Percentiles rank a stretch among this genome's conserved stretches.
Evolutionary conservation across 2,797 vertebrate genomes (phyloP).

Genomic region (Catharus ustulatus): DNA sequence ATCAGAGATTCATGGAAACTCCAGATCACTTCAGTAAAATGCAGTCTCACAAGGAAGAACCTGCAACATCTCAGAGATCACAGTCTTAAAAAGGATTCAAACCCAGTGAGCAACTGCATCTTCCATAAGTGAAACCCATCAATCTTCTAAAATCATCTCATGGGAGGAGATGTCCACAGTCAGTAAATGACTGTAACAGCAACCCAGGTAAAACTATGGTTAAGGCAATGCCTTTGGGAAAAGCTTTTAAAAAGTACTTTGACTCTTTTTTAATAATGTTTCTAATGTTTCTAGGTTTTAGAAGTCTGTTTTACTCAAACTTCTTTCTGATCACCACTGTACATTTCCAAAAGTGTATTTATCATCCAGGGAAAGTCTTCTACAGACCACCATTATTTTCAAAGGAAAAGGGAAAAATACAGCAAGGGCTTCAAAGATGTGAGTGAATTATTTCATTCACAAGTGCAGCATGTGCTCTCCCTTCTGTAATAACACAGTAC

Average conservation of each 20-base stretch:
- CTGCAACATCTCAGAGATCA: neutral
- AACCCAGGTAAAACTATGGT: neutral
- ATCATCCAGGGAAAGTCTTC: neutral
- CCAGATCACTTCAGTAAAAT: neutral
- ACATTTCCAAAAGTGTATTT: neutral
- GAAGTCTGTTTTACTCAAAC: neutral
- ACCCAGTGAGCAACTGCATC: neutral
- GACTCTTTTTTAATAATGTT: neutral
- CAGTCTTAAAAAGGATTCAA: neutral
- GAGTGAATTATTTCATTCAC: slow-evolving; percentile 19
- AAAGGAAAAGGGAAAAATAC: slow-evolving; percentile 4
- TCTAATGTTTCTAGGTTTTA: neutral
- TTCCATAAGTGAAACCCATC: neutral
- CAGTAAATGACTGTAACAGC: neutral
- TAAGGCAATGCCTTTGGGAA: neutral
- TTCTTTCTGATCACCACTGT: neutral
- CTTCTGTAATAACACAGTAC: slow-evolving; percentile 20
- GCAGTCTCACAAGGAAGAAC: neutral
- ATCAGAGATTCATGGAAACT: neutral
- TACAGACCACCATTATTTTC: neutral
- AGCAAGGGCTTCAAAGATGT: neutral
- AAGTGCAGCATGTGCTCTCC: slow-evolving; percentile 25
- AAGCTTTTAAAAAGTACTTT: neutral
- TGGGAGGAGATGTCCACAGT: neutral
- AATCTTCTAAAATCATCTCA: neutral